These are phyloP conservation scores for Grammatotria lemairii DNA, from an alignment of 2,113 vertebrate genomes.

Conservation along the genomic window DNA sequence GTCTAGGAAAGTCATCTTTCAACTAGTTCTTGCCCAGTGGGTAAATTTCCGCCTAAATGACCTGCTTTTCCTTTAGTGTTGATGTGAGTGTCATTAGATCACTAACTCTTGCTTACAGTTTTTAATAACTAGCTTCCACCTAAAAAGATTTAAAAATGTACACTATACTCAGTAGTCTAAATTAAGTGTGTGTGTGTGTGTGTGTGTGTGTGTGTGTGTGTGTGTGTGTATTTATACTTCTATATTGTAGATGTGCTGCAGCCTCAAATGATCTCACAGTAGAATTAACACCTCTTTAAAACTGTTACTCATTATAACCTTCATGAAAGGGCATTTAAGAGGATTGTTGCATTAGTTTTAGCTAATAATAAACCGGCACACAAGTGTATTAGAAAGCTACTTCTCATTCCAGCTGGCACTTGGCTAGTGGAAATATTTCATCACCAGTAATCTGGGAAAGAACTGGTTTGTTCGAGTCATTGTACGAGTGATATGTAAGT, in stretches of 20 bases:
- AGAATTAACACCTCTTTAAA: neutral
- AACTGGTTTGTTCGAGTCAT: neutral
- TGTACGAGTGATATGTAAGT: neutral
- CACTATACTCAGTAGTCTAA: neutral
- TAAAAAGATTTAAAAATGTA: neutral
- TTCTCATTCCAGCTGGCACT: neutral
- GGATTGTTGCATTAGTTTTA: neutral
- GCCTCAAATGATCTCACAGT: neutral
- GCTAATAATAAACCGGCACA: neutral
- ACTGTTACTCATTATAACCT: neutral
- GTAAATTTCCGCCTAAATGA: fast-evolving
- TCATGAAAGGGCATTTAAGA: neutral
- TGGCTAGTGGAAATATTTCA: neutral
- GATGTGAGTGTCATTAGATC: neutral
- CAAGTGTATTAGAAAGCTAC: neutral
- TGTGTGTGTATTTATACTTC: neutral
- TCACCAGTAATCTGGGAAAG: neutral
- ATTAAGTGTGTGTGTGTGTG: neutral
- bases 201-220: neutral
- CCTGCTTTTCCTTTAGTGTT: neutral
- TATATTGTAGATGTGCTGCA: neutral
- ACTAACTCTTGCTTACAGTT: neutral
- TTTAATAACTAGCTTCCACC: neutral
- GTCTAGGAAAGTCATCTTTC: neutral
- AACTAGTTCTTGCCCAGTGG: neutral